phyloP scores from a whole-genome alignment of 2,797 vertebrate species.

The Eulemur rubriventer region DNA sequence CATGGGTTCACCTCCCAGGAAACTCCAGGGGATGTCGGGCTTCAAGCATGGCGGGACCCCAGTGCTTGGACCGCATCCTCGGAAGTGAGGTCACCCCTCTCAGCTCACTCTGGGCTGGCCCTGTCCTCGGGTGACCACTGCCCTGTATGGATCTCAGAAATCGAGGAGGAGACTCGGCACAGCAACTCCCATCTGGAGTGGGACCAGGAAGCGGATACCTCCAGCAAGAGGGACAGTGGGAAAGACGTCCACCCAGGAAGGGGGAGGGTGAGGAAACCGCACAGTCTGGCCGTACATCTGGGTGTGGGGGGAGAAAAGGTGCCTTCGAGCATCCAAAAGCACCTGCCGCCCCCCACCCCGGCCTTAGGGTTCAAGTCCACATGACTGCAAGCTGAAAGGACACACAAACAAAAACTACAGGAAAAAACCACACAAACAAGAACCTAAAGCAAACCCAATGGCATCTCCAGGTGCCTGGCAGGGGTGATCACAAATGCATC shows the following conservation, averaged over 20 bases:
- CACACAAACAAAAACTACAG: background rate
- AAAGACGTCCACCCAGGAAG: no score
- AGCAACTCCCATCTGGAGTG: background rate
- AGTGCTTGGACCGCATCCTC: rapidly evolving
- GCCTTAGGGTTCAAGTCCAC: background rate
- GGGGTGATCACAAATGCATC: background rate
- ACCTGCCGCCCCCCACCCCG: background rate
- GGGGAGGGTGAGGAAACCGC: rapidly evolving
- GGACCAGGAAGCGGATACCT: background rate
- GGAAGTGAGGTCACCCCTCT: background rate
- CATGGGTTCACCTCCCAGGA: background rate
- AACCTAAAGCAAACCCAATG: background rate
- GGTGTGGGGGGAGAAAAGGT: background rate
- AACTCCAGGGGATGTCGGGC: background rate
- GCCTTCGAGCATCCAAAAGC: background rate
- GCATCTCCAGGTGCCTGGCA: background rate
- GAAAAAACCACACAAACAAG: background rate
- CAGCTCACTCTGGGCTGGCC: background rate
- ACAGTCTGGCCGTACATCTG: background rate
- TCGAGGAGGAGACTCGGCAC: background rate
- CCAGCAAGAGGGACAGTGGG: background rate
- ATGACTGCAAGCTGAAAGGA: background rate
- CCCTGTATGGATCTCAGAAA: background rate
- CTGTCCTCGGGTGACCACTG: background rate
- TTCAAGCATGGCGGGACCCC: background rate